A percentile compares a stretch with the other conserved stretches of the same genome.
Conservation (phyloP, 2,113 vertebrate species). For the Octodon degus region DNA sequence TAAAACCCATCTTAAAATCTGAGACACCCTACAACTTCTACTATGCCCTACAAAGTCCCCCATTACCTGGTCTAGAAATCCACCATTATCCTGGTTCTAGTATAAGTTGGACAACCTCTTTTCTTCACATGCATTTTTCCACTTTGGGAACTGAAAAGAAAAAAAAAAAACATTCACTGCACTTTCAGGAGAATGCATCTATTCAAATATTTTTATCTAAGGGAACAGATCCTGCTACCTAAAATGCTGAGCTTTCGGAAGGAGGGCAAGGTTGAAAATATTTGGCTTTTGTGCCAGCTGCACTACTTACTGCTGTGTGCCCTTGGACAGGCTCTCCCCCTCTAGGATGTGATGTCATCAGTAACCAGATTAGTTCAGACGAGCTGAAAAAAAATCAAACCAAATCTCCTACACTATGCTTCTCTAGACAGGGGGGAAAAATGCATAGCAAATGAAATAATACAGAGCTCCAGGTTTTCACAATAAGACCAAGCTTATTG, state of each 20-base stretch:
- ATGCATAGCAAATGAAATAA: neutral
- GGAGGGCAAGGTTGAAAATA: neutral
- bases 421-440: neutral
- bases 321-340: neutral
- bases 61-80: neutral
- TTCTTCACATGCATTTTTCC: neutral
- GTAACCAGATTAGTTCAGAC: neutral
- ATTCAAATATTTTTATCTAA: neutral
- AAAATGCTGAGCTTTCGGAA: neutral
- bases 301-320: neutral
- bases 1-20: neutral
- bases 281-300: neutral
- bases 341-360: neutral
- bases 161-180: neutral
- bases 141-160: neutral
- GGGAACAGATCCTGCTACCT: neutral
- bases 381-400: neutral
- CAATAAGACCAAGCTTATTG: neutral
- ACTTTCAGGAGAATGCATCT: neutral
- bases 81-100: neutral
- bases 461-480: neutral
- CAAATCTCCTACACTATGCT: neutral
- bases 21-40: neutral
- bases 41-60: neutral
- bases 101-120: neutral